Conservation (phyloP, 2,113 vertebrate species). For the Marcusenius ussheri region DNA sequence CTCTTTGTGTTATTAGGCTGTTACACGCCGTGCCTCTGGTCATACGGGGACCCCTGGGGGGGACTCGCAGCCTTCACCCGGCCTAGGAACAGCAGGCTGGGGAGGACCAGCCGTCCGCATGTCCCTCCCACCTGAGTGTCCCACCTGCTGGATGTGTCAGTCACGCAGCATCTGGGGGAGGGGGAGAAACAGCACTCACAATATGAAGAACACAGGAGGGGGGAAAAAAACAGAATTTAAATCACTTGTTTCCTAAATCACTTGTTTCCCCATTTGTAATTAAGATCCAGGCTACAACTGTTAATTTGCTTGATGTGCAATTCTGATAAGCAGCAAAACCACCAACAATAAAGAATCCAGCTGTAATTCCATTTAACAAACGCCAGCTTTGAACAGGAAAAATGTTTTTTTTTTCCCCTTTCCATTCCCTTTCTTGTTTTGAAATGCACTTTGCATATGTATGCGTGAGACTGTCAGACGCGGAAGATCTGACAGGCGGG, state of each 20-base stretch:
- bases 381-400: constrained; percentile 17
- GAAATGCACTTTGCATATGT: constrained; percentile 56
- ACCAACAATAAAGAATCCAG: constrained; percentile 29
- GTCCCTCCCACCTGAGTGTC: not conserved
- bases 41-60: not conserved
- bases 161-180: not conserved
- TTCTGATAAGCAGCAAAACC: constrained; percentile 24
- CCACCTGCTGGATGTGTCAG: not conserved
- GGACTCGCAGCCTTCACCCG: not conserved
- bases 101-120: not conserved
- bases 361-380: constrained; percentile 29
- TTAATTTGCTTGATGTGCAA: constrained; percentile 32
- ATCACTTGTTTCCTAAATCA: constrained; percentile 48
- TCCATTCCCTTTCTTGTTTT: constrained; percentile 42
- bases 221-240: constrained; percentile 51
- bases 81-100: not conserved
- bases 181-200: not conserved
- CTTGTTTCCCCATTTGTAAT: constrained; percentile 38
- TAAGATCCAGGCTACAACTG: constrained; percentile 26
- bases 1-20: not conserved
- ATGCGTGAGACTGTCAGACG: constrained; percentile 57
- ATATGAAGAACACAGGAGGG: constrained; percentile 21
- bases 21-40: not conserved
- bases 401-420: constrained; percentile 31
- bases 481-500: constrained; percentile 57